Evolutionary conservation across 2,113 vertebrate species (phyloP).

Genomic region (Pangasianodon gigas): DNA sequence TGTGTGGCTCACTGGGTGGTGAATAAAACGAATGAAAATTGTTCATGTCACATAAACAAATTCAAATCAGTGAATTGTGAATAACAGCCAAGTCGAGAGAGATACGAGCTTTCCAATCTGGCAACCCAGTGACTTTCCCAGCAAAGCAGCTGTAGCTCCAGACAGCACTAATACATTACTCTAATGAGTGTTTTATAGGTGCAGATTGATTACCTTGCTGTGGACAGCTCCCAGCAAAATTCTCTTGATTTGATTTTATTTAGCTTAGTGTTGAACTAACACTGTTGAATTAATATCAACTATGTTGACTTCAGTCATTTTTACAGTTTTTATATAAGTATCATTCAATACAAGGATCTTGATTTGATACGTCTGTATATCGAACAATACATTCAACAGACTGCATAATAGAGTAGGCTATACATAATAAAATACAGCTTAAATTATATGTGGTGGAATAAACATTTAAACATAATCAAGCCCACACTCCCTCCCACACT

Average conservation of each 20-base stretch:
- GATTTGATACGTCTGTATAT: not conserved
- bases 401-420: not conserved
- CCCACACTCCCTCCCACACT: not conserved
- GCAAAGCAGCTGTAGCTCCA: constrained; percentile 2
- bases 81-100: too few species aligned
- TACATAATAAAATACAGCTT: not conserved
- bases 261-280: not conserved
- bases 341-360: not conserved
- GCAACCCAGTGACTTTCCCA: constrained; percentile 12
- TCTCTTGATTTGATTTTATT: not conserved
- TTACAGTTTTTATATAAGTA: not conserved
- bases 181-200: constrained; percentile 29
- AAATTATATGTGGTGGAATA: not conserved
- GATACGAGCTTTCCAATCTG: not conserved
- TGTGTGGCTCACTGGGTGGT: not conserved
- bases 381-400: not conserved
- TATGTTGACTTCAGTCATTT: not conserved
- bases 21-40: not conserved
- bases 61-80: too few species aligned
- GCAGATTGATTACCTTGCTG: constrained; percentile 1
- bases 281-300: not conserved
- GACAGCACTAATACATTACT: constrained; percentile 9
- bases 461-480: not conserved
- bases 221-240: not conserved
- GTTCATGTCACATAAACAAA: not conserved